A percentile compares a stretch with the other conserved stretches of the same genome.
Conservation (phyloP, 2,113 vertebrate genomes). For the Ptilorrhoa leucosticta region DNA sequence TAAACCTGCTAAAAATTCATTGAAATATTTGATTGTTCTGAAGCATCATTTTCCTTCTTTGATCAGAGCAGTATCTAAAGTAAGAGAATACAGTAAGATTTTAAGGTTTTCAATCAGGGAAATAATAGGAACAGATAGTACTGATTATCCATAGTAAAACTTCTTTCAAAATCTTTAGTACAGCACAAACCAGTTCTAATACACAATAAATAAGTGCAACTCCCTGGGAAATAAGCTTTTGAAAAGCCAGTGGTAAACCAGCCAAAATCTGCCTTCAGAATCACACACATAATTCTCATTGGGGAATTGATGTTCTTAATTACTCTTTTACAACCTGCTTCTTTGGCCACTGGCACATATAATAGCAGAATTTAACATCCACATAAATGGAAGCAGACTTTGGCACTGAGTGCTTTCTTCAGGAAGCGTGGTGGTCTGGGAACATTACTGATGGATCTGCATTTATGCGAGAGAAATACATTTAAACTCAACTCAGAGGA, state of each 20-base stretch:
- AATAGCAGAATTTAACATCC: background rate
- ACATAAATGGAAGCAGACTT: background rate
- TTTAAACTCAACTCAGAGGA: background rate
- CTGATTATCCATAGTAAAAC: background rate
- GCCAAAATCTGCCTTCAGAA: background rate
- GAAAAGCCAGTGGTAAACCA: background rate
- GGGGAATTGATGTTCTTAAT: background rate
- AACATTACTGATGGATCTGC: background rate
- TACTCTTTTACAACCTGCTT: background rate
- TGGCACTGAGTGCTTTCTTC: background rate
- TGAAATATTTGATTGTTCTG: background rate
- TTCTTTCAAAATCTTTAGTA: background rate
- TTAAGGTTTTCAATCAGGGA: background rate
- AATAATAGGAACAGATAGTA: background rate
- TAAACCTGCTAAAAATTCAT: background rate
- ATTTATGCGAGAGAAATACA: background rate
- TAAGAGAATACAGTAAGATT: background rate
- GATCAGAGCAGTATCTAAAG: background rate
- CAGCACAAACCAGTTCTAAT: background rate
- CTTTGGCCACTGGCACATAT: background rate
- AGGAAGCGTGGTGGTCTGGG: background rate
- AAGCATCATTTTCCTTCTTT: background rate
- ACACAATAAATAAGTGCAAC: background rate
- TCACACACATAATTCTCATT: background rate
- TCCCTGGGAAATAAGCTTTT: background rate